Percentiles rank a stretch among this genome's conserved stretches.
These are phyloP conservation scores for Hemiprocne comata DNA, from an alignment of 2,113 vertebrate genomes.

Conservation along the genomic window DNA sequence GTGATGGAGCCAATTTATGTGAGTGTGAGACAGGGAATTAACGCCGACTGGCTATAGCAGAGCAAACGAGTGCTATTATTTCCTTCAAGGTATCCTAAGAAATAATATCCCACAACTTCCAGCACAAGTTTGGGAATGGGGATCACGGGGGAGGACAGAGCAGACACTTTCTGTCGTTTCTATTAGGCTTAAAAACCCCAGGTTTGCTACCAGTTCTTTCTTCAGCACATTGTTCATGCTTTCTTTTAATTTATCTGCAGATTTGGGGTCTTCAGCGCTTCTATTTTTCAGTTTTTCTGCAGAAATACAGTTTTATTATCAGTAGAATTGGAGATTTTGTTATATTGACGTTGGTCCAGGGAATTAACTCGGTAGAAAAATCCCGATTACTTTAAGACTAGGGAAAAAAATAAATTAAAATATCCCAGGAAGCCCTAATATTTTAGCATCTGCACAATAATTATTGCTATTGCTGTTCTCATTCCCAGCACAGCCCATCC, in stretches of 20 bases:
- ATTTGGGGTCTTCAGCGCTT: not conserved
- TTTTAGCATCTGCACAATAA: not conserved
- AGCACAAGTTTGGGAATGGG: not conserved
- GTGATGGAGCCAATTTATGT: fast-evolving
- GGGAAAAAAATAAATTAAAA: not conserved
- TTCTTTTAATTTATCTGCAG: not conserved
- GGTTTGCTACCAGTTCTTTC: not conserved
- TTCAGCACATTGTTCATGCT: not conserved
- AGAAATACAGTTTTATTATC: not conserved
- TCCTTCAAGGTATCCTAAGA: fast-evolving
- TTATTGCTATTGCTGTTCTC: not conserved
- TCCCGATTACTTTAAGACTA: not conserved
- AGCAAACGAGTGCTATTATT: not conserved
- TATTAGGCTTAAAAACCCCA: not conserved
- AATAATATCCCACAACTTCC: not conserved
- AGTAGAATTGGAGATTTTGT: not conserved
- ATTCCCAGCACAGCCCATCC: not conserved
- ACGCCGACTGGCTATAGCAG: not conserved
- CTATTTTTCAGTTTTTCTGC: not conserved
- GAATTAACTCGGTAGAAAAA: not conserved
- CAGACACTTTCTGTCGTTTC: not conserved
- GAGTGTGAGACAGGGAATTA: fast-evolving
- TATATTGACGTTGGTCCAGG: not conserved
- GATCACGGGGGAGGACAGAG: not conserved
- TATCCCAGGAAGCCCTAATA: not conserved